Evolutionary conservation across 2,888 invertebrate species (phyloP), one percentile per base, ranked within the genome.

Genomic region (Zygaena filipendulae): DNA sequence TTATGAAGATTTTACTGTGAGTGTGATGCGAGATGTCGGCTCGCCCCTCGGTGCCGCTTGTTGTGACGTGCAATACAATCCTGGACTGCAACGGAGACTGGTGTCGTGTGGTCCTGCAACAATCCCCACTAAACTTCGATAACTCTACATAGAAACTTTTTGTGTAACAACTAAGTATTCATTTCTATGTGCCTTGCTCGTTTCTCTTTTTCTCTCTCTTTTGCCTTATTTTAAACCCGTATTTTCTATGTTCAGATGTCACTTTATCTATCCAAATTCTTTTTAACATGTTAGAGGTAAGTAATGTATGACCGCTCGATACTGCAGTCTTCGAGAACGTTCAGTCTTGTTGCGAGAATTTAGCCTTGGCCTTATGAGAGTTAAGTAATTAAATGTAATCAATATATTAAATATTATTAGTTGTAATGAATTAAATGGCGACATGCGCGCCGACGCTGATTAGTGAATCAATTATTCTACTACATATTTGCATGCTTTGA

Each of bases 331-430:
- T 8, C 10, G 10, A 6, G 7, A 10, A 10, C 7, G 12, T 11
- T 11, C 23, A 13, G 71, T 71, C 62, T 66, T 72, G 71, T 74
- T 75, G 77, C 75, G 77, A 75, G 77, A 79, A 79, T 79, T 79
- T 77, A 79, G 77, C 74, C 77, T 77, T 77, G 77, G 77, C 77
- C 77, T 79, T 79, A 79, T 80, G 75, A 80, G 63, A 79, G 69
- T 75, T 66, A 67, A 70, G 69, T 67, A 67, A 69, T 59, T 69
- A 66, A 71, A 68, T 75, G 60, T 77, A 77, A 75, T 74, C 70
- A 69, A 64, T 68, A 64, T 67, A 63, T 61, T 63, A 54, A 55
- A 49, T 51, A 56, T 62, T 66, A 66, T 54, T 68, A 61, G 58
- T 56, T 47, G 39, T 49, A 63, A 59, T 52, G n/a, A n/a, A n/a